Evolutionary conservation across 2,113 vertebrate genomes (phyloP), one percentile per base, ranked within the genome.

Genomic region (Bostrychus sinensis): DNA sequence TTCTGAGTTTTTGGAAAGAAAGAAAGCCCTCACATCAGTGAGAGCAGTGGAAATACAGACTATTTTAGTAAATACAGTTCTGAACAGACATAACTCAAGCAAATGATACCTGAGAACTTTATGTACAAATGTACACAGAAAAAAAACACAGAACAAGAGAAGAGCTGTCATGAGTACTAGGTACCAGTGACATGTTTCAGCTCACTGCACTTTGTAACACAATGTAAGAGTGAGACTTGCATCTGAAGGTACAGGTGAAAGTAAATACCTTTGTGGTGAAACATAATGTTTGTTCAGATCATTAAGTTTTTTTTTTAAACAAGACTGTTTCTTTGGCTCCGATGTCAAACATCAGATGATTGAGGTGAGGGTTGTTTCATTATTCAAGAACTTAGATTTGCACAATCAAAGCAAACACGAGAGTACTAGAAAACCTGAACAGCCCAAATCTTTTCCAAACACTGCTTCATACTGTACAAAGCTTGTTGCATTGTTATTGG

Each of bases 81-180:
- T 45, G 10, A 23, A 67, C 39, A 58, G 22, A 60, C 13, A 14
- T 58, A 55, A 72, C 26, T 23, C 70, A 80, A 70, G 34, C 55
- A 53, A 30, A 61, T 13, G 43, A 70, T 74, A 84, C 82, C 85
- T 86, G 85, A 86, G 82, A 72, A 78, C 38, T 77, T 53, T 42
- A 68, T 74, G 36, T 46, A 54, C 46, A 60, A 71, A 59, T 25
- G 25, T 62, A 32, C 11, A 60, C 66, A 77, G 56, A 17, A 65
- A 53, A 43, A 22, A 58, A 55, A 45, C 39, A 60, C 58, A 74
- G 39, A 67, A 56, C 38, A 69, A 22, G 7, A 64, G 48, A 67
- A 41, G 19, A 36, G 37, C 32, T 4, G 13, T 39, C 37, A 16
- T 39, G 11, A 39, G 36, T 10, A 39, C 25, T 9, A 58, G 28